Evolutionary conservation across 2,888 invertebrate species (phyloP), one percentile per base, ranked within the genome.

Genomic region (Drosophila yooni): DNA sequence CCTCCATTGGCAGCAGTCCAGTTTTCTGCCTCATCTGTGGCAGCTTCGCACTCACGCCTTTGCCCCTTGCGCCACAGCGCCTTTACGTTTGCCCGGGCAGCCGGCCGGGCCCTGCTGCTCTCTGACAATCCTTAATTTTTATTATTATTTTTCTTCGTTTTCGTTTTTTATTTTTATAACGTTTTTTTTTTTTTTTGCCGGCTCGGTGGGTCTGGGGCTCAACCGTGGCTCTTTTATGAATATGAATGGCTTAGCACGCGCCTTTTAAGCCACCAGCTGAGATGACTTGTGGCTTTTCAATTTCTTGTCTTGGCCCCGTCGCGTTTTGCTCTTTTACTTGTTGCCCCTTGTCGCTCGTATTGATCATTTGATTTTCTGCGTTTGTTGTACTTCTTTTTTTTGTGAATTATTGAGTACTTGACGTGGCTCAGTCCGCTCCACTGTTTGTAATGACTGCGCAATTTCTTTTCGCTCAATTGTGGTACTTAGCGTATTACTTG

Each of bases 261-360:
- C 90, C 88, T 89, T 88, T 87, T 85, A 90, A 90, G 87, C 88
- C 90, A 90, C 88, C 88, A 88, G 90, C 88, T 90, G 88, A 89
- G 90, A 88, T 90, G 90, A 88, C 90, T 88, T 90, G 89, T 83
- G 86, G 82, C 81, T 89, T 87, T 87, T 89, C 89, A 87, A 83
- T 85, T 85, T 89, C 83, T 88, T 79, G 78, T 63, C 65, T 70
- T 67, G 53, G 69, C 68, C 69, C 69, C 69, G 59, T 62, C 69
- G 66, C 52, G 63, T 64, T 70, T 68, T 72, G 74, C 74, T 79
- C 72, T 81, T 69, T 83, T 71, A 68, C 83, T 82, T 85, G 83
- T 82, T 75, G 69, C 72, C 63, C 56, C 54, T 73, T 77, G 75
- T 81, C 79, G 75, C 70, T 81, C 40, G 71, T 79, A 89, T 87